Evolutionary conservation across 2,888 invertebrate species (phyloP).

Genomic region (Neoscelio sp.): DNA sequence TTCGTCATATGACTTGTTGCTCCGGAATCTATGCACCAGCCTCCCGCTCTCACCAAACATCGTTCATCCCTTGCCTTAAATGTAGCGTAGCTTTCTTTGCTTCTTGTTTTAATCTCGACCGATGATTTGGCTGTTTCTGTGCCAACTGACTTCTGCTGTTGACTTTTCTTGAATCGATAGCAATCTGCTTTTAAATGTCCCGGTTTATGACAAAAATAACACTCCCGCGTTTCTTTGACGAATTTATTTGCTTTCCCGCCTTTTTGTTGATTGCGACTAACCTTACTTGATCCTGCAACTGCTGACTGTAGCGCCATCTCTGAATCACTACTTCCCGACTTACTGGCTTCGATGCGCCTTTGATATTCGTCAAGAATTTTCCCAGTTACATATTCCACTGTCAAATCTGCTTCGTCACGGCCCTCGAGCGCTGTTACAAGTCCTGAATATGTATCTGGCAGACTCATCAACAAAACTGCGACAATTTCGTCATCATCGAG

Average conservation of each 20-base stretch:
- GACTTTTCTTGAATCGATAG: constrained; percentile 2
- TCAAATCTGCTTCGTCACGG: constrained; percentile 59
- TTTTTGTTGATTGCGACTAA: not conserved
- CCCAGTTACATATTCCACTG: constrained; percentile 60
- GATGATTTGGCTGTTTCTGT: not conserved
- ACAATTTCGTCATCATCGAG: constrained; percentile 61
- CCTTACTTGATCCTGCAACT: not conserved
- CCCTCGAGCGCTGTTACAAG: constrained; percentile 64
- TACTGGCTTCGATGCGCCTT: constrained; percentile 21
- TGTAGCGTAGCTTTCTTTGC: too few species aligned
- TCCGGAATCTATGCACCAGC: constrained; percentile 23
- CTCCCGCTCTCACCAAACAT: not conserved
- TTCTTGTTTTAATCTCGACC: too few species aligned
- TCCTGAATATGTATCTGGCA: constrained; percentile 64
- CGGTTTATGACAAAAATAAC: constrained; percentile 42
- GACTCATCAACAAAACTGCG: constrained; percentile 64
- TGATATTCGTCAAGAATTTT: constrained; percentile 68
- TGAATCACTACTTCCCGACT: not conserved
- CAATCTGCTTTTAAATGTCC: constrained; percentile 43
- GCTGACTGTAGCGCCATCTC: constrained; percentile 18
- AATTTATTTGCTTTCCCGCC: not conserved
- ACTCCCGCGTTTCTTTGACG: constrained; percentile 7
- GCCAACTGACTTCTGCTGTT: constrained; percentile 6
- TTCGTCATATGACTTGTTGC: constrained; percentile 37
- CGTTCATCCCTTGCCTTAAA: too few species aligned